These are phyloP conservation scores for Glaucomys volans DNA, from an alignment of 2,113 vertebrate genomes.

Conservation along the genomic window DNA sequence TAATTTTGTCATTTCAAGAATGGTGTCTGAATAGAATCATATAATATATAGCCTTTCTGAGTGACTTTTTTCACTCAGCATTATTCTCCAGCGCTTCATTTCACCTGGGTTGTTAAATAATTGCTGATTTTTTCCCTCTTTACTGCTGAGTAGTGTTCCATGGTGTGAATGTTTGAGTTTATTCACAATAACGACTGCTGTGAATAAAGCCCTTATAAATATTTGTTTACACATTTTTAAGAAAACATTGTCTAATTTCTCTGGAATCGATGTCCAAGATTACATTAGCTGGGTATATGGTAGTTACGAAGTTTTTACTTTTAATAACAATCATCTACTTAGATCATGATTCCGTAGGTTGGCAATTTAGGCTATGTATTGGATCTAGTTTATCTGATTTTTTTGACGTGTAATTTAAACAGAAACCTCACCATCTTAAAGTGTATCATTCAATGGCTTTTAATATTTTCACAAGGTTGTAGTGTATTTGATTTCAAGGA, in stretches of 20 bases:
- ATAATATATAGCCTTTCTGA: background rate
- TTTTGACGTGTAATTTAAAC: background rate
- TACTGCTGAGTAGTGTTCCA: background rate
- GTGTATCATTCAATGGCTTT: background rate
- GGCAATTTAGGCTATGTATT: background rate
- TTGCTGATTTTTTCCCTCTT: background rate
- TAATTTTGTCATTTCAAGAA: background rate
- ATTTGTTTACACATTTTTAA: background rate
- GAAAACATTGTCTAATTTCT: background rate
- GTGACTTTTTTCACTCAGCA: background rate
- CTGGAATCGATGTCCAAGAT: background rate
- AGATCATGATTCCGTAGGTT: background rate
- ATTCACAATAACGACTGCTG: too few species aligned
- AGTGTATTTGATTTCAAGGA: conserved; percentile 32
- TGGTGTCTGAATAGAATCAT: background rate
- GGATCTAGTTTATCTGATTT: background rate
- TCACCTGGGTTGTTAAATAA: background rate
- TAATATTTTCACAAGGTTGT: background rate
- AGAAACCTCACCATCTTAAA: background rate
- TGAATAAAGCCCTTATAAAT: background rate
- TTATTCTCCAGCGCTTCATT: background rate
- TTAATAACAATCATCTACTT: background rate
- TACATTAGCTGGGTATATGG: background rate
- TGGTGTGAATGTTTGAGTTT: background rate
- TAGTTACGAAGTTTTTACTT: background rate